Evolutionary conservation across 2,888 invertebrate genomes (phyloP), one percentile per base, ranked within the genome.

Genomic region (Drosophila recens): DNA sequence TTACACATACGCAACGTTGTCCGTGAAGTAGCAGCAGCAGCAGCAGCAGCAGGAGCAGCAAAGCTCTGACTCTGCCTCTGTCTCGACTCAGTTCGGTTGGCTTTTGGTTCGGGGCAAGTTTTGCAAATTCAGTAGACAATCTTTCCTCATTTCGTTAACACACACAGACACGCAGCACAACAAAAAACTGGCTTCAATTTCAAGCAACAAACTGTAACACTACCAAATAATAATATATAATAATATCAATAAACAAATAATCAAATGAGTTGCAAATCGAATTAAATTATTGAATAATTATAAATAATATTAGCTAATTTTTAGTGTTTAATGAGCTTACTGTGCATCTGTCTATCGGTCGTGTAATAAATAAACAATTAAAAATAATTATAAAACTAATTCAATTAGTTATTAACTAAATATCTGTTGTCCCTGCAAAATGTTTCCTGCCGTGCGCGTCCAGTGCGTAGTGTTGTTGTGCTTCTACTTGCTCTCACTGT

Each of bases 131-230:
- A 89, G 89, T 89, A 90, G 89, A 89, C 90, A 90, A 89, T 90
- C 89, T 90, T 87, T 90, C 87, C 85, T 89, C 90, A 82, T 89
- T 89, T 89, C 88, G 89, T 88, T 88, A 88, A 90, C 90, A 89
- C 80, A 76, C 86, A 75, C 70, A 72, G 67, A 70, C 75, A 72
- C 76, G 76, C 80, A 74, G 83, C 80, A 84, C 82, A 74, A 58
- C 30, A 58, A 65, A 57, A 69, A 66, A 54, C 68, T 67, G 43
- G 61, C 73, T 66, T 79, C 62, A 72, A 79, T 67, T 68, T 59
- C 49, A 79, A 67, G 49, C 54, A 68, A 72, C 67, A 69, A 65
- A 53, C 34, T 63, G 58, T 62, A 66, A 63, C 58, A 56, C 53
- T 61, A 68, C 59, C 65, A 43, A 70, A 43, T 49, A 69, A 38